Base-by-base conservation (phyloP, 2,797 vertebrate genomes). In the Scyliorhinus canicula region DNA sequence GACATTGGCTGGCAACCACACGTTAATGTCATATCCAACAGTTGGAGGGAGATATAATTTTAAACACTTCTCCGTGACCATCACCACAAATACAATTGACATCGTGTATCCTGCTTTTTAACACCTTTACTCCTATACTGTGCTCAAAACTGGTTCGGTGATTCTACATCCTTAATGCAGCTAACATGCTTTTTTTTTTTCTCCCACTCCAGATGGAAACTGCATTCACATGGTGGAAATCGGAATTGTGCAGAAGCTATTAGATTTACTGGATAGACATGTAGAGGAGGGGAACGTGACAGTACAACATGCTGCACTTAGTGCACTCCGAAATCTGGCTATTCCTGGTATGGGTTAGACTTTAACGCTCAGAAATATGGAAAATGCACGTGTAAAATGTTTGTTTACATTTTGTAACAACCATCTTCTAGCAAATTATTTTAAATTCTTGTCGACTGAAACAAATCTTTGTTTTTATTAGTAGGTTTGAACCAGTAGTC, bases 221-320 rank as follows among this genome's bases (percentile, higher is more conserved):
- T 99, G 99, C 96, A 99, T 99, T 96, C 99, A 99, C 97, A 99
- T 99, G 99, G 99, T 99, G 96, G 99, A 99, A 97, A 98, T 97
- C 0, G 99, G 99, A 31, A 99, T 99, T 74, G 99, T 99, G 96
- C 98, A 99, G 96, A 99, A 98, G 96, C 98, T 99, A 93, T 98
- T 98, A 96, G 98, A 98, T 95, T 98, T 99, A 96, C 96, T 99
- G 96, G 98, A 99, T 96, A 98, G 99, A 95, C 99, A 99, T 0
- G 98, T 99, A 0, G 98, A 99, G 95, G 99, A 99, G 69, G 99
- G 99, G 31, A 99, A 99, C 8, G 99, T 99, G 82, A 99, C 99
- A 0, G 99, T 99, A 4, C 99, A 99, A 77, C 99, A 99, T 0
- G 99, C 99, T 7, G 99, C 99, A 0, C 98, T 99, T 95, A 99